Conservation (phyloP, 92 coral and sea anemone species). For the Palythoa grandis region DNA sequence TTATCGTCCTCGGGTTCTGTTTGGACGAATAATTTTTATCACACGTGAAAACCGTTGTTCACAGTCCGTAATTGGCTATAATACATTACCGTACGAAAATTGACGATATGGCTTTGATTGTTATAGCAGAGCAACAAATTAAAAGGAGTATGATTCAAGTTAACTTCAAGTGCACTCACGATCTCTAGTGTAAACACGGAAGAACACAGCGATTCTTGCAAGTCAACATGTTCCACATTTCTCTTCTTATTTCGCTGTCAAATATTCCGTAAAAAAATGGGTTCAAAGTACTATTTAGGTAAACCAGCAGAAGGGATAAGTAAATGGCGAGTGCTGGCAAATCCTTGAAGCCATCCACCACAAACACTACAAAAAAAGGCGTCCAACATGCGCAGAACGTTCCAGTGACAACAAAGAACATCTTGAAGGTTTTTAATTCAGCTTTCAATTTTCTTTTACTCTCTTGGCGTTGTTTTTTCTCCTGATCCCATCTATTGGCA, state of each 20-base stretch:
- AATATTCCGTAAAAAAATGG: constrained; percentile 10
- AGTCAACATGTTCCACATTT: not conserved
- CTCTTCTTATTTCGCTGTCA: constrained; percentile 1
- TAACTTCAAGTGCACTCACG: too few species aligned
- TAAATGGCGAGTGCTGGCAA: not conserved
- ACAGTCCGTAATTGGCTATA: too few species aligned
- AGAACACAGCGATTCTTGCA: not conserved
- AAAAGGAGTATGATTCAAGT: too few species aligned
- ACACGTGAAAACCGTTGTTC: too few species aligned
- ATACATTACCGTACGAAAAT: too few species aligned
- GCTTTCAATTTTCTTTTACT: constrained; percentile 3
- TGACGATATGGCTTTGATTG: too few species aligned
- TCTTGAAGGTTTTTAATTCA: constrained; percentile 5
- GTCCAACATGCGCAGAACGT: constrained; percentile 1
- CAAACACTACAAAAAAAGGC: constrained; percentile 3
- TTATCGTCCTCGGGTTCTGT: too few species aligned
- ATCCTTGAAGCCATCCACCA: not conserved
- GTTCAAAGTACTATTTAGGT: constrained; percentile 8
- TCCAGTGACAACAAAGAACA: constrained; percentile 17
- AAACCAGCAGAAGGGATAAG: constrained; percentile 8
- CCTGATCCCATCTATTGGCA: too few species aligned
- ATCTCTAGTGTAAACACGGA: too few species aligned
- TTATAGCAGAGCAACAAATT: too few species aligned
- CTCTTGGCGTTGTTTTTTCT: not conserved
- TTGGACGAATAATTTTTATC: too few species aligned